Evolutionary conservation across 2,888 invertebrate species (phyloP), one percentile per base, ranked within the genome.

Genomic region (Polydesmus complanatus): DNA sequence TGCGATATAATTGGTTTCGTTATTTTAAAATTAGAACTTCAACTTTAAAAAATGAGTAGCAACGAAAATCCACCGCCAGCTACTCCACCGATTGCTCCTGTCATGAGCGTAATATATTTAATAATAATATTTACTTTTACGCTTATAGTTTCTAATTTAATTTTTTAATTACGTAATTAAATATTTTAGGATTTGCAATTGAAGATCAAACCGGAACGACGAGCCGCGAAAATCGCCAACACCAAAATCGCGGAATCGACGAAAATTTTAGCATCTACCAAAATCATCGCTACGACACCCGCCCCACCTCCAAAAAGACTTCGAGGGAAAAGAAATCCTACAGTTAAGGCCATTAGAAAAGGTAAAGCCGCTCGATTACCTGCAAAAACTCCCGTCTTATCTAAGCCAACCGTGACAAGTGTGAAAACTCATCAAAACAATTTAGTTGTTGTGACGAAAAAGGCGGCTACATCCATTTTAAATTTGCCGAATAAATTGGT

Each of bases 191-290:
- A 37, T 37, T 37, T 37, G 51, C 21, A 51, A 14, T 27, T 51
- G 1, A 61, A 57, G 8, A 48, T 18, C 22, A 23, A 49, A 25
- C 50, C 61, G 3, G 61, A 57, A 47, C 26, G 61, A 11, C 50
- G 56, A 51, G 61, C 61, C 8, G 61, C 61, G 21, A 58, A 57
- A 19, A 57, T 61, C 27, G 61, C 61, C 27, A 27, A 48, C 21
- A 56, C 61, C 2, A 61, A 61, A 23, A 61, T 61, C n/a, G 61
- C 61, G 1, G 61, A 61, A 22, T 51, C 56, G 3, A 48, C 61
- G 11, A 61, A 61, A 48, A 56, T 50, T 57, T 52, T 61, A 22
- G 58, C 58, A 27, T 58, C 58, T 18, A 48, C 26, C 5, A 58
- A 58, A 58, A 58, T 58, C 22, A 58, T 58, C 27, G 58, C 58